phyloP scores from a whole-genome alignment of 2,113 vertebrate genomes.

The Misgurnus mizolepis region DNA sequence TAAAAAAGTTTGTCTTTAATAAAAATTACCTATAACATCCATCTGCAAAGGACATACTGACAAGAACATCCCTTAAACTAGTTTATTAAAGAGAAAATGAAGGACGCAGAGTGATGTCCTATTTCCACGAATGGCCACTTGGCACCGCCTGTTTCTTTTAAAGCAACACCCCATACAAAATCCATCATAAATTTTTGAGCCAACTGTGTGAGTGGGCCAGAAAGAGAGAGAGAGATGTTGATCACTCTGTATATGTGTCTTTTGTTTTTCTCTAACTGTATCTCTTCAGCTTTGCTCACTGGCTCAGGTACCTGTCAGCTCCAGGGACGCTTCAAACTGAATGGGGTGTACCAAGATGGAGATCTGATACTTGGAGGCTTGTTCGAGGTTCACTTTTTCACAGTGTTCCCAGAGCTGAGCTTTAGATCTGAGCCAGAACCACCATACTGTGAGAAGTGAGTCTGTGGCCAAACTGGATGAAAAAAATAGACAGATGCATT shows the following conservation, averaged over 20 bases:
- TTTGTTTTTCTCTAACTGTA: neutral
- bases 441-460: constrained; percentile 58
- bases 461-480: neutral
- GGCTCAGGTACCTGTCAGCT: constrained; percentile 51
- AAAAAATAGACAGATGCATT: neutral
- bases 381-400: constrained; percentile 58
- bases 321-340: constrained; percentile 56
- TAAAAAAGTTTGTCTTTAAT: too few species aligned
- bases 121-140: neutral
- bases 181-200: neutral
- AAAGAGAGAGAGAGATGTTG: neutral
- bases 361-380: constrained; percentile 61
- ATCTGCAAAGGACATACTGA: too few species aligned
- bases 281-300: constrained; percentile 14
- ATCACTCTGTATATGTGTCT: neutral
- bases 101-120: too few species aligned
- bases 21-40: too few species aligned
- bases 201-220: neutral
- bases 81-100: too few species aligned
- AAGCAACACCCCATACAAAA: constrained; percentile 23
- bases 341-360: constrained; percentile 58
- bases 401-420: constrained; percentile 12
- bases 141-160: neutral
- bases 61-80: too few species aligned
- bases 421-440: constrained; percentile 32